These are phyloP conservation scores for Chrysomela aeneicollis DNA, from an alignment of 2,888 invertebrate genomes.

Conservation along the genomic window DNA sequence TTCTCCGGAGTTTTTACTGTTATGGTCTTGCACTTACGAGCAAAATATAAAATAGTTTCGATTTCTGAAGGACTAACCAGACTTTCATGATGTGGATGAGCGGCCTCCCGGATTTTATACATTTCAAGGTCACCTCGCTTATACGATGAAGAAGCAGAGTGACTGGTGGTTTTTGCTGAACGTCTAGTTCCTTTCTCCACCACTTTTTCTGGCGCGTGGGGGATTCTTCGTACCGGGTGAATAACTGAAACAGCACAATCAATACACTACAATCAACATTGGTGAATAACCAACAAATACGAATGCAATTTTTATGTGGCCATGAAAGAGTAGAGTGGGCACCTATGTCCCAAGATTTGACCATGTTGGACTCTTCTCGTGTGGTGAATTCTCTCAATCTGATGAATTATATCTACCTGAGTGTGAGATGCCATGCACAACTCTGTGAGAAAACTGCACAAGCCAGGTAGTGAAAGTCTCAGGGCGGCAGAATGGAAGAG, in stretches of 20 bases:
- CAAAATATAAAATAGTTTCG: no score
- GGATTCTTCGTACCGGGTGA: constrained; percentile 59
- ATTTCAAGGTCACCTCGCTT: constrained; percentile 87
- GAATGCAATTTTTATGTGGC: no score
- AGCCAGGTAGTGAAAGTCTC: constrained; percentile 83
- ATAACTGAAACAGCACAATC: constrained; percentile 50
- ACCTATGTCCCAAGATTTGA: no score
- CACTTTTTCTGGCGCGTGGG: constrained; percentile 61
- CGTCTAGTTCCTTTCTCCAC: constrained; percentile 59
- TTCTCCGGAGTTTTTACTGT: no score
- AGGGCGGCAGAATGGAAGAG: constrained; percentile 89
- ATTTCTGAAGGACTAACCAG: no score
- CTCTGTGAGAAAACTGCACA: constrained; percentile 82
- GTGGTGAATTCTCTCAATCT: no score
- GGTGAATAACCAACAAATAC: no score
- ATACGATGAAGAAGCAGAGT: constrained; percentile 79
- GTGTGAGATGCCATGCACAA: constrained; percentile 87
- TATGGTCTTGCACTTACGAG: no score
- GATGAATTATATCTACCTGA: constrained; percentile 70
- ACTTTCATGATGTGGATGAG: constrained; percentile 90
- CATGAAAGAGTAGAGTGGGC: no score
- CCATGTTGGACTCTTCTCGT: no score
- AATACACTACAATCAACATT: no score
- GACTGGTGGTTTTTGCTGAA: constrained; percentile 62
- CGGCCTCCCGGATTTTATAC: constrained; percentile 86